These are phyloP conservation scores for Pseudocheirus occidentalis DNA, from an alignment of 2,797 vertebrate genomes.

Conservation along the genomic window DNA sequence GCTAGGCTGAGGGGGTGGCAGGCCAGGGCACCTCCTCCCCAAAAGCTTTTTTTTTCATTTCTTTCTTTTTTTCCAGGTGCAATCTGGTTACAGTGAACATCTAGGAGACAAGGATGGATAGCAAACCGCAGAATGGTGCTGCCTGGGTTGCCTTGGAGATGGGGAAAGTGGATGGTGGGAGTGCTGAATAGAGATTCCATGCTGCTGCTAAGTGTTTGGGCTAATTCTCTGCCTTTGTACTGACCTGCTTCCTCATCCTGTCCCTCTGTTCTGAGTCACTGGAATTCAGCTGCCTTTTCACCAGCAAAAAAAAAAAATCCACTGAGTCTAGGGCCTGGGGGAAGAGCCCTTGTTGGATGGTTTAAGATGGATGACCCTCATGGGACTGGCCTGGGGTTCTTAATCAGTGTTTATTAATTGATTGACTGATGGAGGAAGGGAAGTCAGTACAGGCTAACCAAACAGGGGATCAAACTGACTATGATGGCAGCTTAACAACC, in stretches of 20 bases:
- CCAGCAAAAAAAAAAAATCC: neutral
- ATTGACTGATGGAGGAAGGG: neutral
- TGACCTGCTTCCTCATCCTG: conserved; percentile 57
- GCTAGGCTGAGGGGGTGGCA: neutral
- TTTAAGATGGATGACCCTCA: neutral
- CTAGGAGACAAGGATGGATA: conserved; percentile 6
- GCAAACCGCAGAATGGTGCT: conserved; percentile 25
- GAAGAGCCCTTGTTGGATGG: neutral
- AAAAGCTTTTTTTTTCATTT: neutral
- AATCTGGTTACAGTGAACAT: conserved; percentile 42
- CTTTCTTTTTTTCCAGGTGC: conserved; percentile 15
- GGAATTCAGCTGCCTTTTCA: neutral
- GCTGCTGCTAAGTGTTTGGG: conserved; percentile 66
- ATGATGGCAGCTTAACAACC: conserved; percentile 48
- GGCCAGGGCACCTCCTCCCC: neutral
- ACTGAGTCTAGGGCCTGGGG: neutral
- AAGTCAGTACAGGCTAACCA: conserved; percentile 37
- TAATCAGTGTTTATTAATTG: neutral
- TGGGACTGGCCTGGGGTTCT: neutral
- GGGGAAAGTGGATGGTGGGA: conserved; percentile 42
- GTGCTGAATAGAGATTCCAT: conserved; percentile 45
- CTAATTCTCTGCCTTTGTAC: conserved; percentile 73
- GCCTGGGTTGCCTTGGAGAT: conserved; percentile 70
- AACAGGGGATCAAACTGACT: conserved; percentile 36
- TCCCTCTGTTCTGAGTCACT: conserved; percentile 56